Conservation (phyloP, 2,113 vertebrate genomes). For the Lampris incognitus region DNA sequence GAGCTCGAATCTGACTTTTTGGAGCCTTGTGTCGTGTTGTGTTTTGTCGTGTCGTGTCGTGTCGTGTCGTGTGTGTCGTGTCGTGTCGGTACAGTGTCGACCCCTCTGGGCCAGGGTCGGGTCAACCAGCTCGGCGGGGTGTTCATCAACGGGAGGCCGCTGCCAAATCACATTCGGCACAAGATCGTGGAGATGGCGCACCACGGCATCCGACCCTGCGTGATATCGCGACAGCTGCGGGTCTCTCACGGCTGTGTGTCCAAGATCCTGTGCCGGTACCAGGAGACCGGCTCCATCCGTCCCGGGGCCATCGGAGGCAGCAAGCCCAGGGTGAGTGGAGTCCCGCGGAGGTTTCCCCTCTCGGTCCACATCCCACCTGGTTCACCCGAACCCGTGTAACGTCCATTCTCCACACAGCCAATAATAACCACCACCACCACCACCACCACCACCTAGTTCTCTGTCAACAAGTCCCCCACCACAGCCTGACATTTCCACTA, state of each 20-base stretch:
- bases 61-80: constrained; percentile 52
- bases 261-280: constrained; percentile 98
- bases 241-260: constrained; percentile 98
- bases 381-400: too few relatives aligned
- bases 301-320: constrained; percentile 98
- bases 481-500: too few relatives aligned
- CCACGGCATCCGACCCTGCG: constrained; percentile 97
- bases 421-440: too few relatives aligned
- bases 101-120: constrained; percentile 97
- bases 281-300: constrained; percentile 97
- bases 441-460: too few relatives aligned
- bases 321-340: constrained; percentile 97
- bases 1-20: too few relatives aligned
- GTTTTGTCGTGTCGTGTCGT: neutral
- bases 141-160: constrained; percentile 97
- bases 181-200: constrained; percentile 99
- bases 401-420: neutral
- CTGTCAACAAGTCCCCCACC: too few relatives aligned
- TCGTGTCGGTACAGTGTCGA: constrained; percentile 88
- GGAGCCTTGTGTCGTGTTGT: neutral
- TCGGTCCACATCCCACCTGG: neutral
- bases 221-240: constrained; percentile 95
- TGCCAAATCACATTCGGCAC: constrained; percentile 98
- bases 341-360: constrained; percentile 17
- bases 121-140: constrained; percentile 99